phyloP scores from a whole-genome alignment of 1,140 invertebrate species.

The Apis cerana region DNA sequence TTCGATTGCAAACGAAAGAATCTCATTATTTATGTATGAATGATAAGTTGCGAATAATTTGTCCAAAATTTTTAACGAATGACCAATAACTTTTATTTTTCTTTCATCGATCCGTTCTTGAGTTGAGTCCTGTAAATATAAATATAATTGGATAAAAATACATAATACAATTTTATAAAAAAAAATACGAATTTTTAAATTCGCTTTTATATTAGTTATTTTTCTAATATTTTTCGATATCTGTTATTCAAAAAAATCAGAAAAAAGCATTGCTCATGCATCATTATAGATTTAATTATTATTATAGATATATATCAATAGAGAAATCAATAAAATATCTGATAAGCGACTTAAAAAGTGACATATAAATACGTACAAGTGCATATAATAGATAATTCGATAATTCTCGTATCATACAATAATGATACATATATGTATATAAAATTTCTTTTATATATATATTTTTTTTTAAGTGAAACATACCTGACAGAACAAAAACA shows the following conservation, averaged over 20 bases:
- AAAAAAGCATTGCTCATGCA: no score
- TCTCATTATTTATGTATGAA: conserved; percentile 56
- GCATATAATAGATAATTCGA: no score
- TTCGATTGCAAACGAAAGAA: conserved; percentile 57
- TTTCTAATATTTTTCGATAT: not conserved
- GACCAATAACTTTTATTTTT: conserved; percentile 57
- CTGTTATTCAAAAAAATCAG: no score
- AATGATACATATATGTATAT: no score
- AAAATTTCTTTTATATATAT: no score
- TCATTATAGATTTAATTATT: no score
- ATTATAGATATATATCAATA: no score
- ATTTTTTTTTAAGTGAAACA: not conserved
- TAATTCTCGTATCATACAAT: no score
- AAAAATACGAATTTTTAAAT: not conserved
- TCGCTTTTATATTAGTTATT: no score
- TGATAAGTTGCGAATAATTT: conserved; percentile 68
- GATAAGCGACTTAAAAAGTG: no score
- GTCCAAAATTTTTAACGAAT: conserved; percentile 72
- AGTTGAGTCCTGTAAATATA: conserved; percentile 55
- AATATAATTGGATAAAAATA: not conserved
- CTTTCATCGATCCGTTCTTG: conserved; percentile 62
- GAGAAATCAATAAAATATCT: no score
- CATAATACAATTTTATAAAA: not conserved
- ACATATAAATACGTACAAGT: no score
- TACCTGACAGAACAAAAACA: conserved; percentile 53